Conservation (phyloP, 2,113 vertebrate species). For the Mastomys natalensis region DNA sequence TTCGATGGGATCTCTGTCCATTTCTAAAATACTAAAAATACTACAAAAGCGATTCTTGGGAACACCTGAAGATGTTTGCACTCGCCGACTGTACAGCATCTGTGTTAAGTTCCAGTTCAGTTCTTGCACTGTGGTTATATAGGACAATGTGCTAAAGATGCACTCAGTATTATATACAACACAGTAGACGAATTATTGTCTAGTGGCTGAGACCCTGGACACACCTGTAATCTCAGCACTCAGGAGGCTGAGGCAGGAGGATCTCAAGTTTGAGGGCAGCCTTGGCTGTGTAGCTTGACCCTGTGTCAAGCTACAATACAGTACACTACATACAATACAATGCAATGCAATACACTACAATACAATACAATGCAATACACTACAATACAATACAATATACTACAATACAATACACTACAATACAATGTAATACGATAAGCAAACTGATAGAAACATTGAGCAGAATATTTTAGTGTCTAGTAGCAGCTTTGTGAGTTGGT, state of each 20-base stretch:
- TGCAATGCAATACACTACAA: too few species aligned
- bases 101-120: neutral
- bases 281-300: neutral
- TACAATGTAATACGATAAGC: too few species aligned
- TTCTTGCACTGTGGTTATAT: neutral
- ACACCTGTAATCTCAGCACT: neutral
- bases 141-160: neutral
- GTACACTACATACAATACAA: too few species aligned
- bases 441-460: too few species aligned
- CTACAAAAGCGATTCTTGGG: neutral
- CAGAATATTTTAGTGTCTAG: neutral
- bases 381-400: too few species aligned
- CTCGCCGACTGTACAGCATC: neutral
- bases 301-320: neutral
- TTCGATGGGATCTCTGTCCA: neutral
- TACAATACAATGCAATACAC: too few species aligned
- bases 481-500: neutral
- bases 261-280: neutral
- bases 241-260: neutral
- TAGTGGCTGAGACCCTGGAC: neutral
- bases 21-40: neutral
- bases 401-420: too few species aligned
- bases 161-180: neutral
- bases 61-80: neutral
- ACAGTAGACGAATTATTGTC: neutral